These are phyloP conservation scores for Caracal caracal DNA, from an alignment of 2,113 vertebrate species.

Conservation along the genomic window DNA sequence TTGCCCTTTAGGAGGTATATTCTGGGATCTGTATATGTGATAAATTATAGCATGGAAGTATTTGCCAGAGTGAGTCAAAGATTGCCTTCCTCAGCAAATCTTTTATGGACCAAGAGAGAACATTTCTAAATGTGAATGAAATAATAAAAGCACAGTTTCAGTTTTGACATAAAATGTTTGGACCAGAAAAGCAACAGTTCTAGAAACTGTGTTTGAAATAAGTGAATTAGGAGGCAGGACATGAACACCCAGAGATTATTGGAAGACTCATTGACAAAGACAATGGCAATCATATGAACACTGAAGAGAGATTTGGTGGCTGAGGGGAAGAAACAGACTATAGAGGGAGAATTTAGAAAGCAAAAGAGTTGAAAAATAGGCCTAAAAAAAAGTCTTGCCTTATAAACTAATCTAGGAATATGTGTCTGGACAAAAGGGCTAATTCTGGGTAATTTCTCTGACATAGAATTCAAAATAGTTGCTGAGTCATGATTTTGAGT, in stretches of 20 bases:
- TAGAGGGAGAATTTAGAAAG: neutral
- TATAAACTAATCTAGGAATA: neutral
- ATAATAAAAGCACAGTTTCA: conserved; percentile 12
- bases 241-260: neutral
- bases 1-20: conserved; percentile 3
- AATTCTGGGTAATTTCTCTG: neutral
- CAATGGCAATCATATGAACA: neutral
- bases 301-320: neutral
- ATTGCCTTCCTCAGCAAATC: neutral
- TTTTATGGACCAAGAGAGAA: neutral
- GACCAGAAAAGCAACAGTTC: neutral
- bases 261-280: neutral
- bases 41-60: neutral
- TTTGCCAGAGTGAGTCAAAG: conserved; percentile 31
- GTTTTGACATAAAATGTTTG: conserved; percentile 17
- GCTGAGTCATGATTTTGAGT: neutral
- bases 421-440: neutral
- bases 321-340: neutral
- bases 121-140: conserved; percentile 43
- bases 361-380: neutral
- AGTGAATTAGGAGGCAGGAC: neutral
- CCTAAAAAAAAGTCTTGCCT: neutral
- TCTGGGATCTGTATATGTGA: neutral
- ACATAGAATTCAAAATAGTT: neutral
- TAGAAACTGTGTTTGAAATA: neutral